These are phyloP conservation scores for Tetragnatha versicolor DNA, from an alignment of 1,140 invertebrate genomes.

Conservation along the genomic window DNA sequence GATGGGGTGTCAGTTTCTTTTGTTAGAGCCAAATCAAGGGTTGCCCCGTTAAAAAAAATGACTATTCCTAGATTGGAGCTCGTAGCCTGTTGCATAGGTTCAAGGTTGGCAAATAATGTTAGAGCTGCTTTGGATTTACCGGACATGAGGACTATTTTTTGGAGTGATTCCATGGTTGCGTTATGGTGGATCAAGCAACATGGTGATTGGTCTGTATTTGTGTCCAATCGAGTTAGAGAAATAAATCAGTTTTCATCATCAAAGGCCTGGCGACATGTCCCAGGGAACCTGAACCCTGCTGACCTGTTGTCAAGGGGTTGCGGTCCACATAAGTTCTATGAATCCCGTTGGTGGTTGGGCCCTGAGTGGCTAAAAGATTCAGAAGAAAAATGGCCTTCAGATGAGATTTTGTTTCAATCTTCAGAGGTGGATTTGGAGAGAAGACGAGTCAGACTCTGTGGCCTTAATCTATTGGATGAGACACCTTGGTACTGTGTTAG, in stretches of 20 bases:
- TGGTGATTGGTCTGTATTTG: background rate
- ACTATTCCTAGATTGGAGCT: conserved; percentile 12
- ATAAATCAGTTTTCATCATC: background rate
- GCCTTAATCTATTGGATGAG: background rate
- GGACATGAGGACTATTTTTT: background rate
- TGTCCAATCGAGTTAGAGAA: conserved; percentile 14
- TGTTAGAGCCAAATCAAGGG: conserved; percentile 11
- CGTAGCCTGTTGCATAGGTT: background rate
- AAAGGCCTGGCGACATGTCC: background rate
- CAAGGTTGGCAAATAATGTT: background rate
- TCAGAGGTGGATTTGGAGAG: background rate
- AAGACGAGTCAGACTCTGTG: background rate
- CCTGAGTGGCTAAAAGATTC: background rate
- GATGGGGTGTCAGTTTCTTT: background rate
- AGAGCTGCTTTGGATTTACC: background rate
- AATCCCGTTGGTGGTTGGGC: conserved; percentile 13
- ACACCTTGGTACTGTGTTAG: background rate
- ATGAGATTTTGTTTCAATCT: background rate
- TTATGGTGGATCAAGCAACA: conserved; percentile 17
- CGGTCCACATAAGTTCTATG: background rate
- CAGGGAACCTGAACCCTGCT: conserved; percentile 15
- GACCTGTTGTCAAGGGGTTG: conserved; percentile 2
- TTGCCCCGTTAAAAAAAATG: background rate
- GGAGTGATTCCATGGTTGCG: conserved; percentile 1
- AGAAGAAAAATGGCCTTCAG: conserved; percentile 4